Percentiles rank a stretch among this genome's conserved stretches.
These are phyloP conservation scores for Drosophila stalkeri DNA, from an alignment of 2,888 invertebrate genomes.

Conservation along the genomic window DNA sequence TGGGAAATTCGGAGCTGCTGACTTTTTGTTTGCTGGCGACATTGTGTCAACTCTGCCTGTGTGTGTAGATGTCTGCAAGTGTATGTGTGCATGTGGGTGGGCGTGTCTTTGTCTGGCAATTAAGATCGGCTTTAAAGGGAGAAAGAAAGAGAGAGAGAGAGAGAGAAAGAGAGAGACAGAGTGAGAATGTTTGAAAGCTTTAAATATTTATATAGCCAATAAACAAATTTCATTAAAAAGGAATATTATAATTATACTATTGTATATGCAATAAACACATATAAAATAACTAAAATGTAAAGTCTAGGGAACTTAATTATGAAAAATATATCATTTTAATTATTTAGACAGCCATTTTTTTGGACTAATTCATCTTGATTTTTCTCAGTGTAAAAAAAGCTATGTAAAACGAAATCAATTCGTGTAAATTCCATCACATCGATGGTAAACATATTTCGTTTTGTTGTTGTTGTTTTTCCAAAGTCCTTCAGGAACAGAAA, in stretches of 20 bases:
- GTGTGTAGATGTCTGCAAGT: constrained; percentile 8
- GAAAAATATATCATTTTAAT: too few relatives aligned
- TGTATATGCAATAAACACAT: too few relatives aligned
- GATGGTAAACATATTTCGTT: constrained; percentile 57
- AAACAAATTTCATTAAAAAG: too few relatives aligned
- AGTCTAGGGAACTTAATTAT: too few relatives aligned
- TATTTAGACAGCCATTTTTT: too few relatives aligned
- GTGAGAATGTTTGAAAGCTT: too few relatives aligned
- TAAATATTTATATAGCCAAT: too few relatives aligned
- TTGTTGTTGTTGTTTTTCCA: not conserved
- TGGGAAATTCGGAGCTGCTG: constrained; percentile 17
- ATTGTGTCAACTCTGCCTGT: constrained; percentile 26
- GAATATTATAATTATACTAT: too few relatives aligned
- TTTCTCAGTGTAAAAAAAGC: not conserved
- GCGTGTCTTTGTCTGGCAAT: constrained; percentile 44
- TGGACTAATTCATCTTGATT: not conserved
- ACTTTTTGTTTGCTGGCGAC: constrained; percentile 38
- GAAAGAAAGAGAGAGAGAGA: too few relatives aligned
- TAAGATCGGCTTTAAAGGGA: constrained; percentile 26
- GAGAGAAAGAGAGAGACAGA: too few relatives aligned
- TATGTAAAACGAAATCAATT: constrained; percentile 44
- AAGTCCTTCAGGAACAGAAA: constrained; percentile 24
- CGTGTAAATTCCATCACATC: constrained; percentile 50
- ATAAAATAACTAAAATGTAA: too few relatives aligned
- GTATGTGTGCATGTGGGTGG: constrained; percentile 2